Base-by-base conservation (phyloP, 2,888 invertebrate species). In the Drosophila colorata region DNA sequence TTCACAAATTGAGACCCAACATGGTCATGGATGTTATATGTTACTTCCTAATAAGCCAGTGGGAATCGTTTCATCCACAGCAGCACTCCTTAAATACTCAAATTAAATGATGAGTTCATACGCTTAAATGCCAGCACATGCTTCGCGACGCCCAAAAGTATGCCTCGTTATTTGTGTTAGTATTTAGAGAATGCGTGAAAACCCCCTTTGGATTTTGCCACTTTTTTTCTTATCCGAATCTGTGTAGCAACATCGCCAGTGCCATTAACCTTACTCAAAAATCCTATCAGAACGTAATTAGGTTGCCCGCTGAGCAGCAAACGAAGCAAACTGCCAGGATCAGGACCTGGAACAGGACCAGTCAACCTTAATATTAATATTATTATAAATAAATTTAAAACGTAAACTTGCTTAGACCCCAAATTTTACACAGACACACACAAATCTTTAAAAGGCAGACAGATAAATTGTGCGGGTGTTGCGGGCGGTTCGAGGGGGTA, bases 351-450 rank as follows among this genome's bases (percentile, higher is more conserved):
- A 33, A 20, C 65, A 25, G 47, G 18, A 31, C 28, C 58, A 60
- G 66, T 46, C 61, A 67, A 49, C 70, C 80, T 86, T 68, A 80
- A 74, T 77, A 84, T 81, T 87, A 84, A 87, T 88, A 77, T 70
- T 84, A 84, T 84, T 83, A 79, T 65, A 87, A 80, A 88, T 80
- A 84, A 79, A 88, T 87, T 83, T 76, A 69, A 76, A 71, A 33
- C 57, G 68, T 59, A 73, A 80, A 88, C 74, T 78, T 67, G 80
- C 80, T 69, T 66, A 74, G 58, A 67, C 78, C 69, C 70, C 69
- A 73, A 56, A 74, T 82, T 78, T 75, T 56, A 65, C 57, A 49
- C 41, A 55, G 57, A 13, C 48, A 52, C 44, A 43, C 46, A 48
- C 37, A 64, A 66, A 61, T 68, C 68, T 61, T 60, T 43, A 58